These are phyloP conservation scores for Lysiphlebus fabarum DNA, from an alignment of 1,140 invertebrate genomes.

Conservation along the genomic window DNA sequence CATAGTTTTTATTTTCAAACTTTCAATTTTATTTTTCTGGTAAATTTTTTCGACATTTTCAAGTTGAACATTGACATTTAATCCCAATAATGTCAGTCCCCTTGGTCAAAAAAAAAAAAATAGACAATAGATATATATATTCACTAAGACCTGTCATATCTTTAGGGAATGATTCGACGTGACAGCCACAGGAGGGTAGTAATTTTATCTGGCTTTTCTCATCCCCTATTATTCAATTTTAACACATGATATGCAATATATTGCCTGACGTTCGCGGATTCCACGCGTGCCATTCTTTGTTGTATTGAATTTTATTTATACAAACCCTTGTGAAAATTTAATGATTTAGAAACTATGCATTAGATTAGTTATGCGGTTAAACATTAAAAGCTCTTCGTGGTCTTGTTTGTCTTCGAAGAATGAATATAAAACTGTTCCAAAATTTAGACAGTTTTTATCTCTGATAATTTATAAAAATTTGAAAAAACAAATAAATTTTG, in stretches of 20 bases:
- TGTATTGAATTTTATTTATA: too few relatives aligned
- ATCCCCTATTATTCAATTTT: conserved; percentile 6
- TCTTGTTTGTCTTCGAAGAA: too few relatives aligned
- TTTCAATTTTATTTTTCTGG: too few relatives aligned
- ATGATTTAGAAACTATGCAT: conserved; percentile 55
- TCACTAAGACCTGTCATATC: conserved; percentile 41
- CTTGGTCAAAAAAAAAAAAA: conserved; percentile 27
- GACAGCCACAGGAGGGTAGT: conserved; percentile 36
- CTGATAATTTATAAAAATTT: too few relatives aligned
- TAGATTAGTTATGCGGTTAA: conserved; percentile 46
- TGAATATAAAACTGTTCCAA: too few relatives aligned
- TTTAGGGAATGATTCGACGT: conserved; percentile 48
- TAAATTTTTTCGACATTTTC: too few relatives aligned
- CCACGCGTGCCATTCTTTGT: conserved; percentile 34
- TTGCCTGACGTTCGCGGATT: conserved; percentile 45
- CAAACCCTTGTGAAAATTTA: conserved; percentile 25
- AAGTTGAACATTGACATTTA: conserved; percentile 41
- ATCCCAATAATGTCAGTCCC: conserved; percentile 46
- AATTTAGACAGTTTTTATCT: too few relatives aligned
- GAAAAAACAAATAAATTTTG: too few relatives aligned
- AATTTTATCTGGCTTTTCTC: too few relatives aligned
- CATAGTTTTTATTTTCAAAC: too few relatives aligned
- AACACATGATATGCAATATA: conserved; percentile 25
- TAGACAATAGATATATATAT: neutral
- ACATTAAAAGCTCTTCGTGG: too few relatives aligned